Evolutionary conservation across 2,888 invertebrate species (phyloP).

Genomic region (Lagria hirta): DNA sequence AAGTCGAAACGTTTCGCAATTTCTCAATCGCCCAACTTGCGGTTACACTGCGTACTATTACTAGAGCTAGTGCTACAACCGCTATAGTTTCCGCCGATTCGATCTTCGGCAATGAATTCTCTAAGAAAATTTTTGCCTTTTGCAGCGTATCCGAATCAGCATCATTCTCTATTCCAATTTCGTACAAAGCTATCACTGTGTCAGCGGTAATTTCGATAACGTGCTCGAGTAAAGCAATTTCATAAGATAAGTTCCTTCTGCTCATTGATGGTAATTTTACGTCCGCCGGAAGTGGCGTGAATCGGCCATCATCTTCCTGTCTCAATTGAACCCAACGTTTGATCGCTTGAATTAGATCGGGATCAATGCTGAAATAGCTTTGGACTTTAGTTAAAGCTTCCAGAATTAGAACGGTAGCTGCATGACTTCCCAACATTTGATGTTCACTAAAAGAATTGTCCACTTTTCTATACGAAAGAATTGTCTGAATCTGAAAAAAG

Average conservation of each 20-base stretch:
- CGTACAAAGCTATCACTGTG: conserved; percentile 62
- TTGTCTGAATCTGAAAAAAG: conserved; percentile 59
- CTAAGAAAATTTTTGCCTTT: conserved; percentile 61
- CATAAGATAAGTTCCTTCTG: conserved; percentile 54
- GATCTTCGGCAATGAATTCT: conserved; percentile 59
- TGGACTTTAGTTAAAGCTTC: conserved; percentile 64
- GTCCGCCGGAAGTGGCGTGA: conserved; percentile 61
- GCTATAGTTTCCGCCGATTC: conserved; percentile 63
- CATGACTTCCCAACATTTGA: conserved; percentile 63
- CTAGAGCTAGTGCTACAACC: conserved; percentile 62
- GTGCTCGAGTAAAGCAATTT: conserved; percentile 58
- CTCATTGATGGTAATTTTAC: conserved; percentile 51
- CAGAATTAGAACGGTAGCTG: conserved; percentile 61
- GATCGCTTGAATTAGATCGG: conserved; percentile 60
- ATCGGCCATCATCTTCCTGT: conserved; percentile 64
- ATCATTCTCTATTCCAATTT: conserved; percentile 57
- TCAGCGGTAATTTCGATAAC: conserved; percentile 65
- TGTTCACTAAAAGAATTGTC: conserved; percentile 70
- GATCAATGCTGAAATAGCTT: conserved; percentile 63
- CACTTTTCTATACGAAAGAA: conserved; percentile 63
- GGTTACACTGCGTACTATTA: conserved; percentile 53
- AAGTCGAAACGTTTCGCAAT: conserved; percentile 63
- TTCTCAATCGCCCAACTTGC: conserved; percentile 62
- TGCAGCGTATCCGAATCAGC: conserved; percentile 52
- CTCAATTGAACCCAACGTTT: conserved; percentile 65